These are phyloP conservation scores for Allolobophora icterica DNA, from an alignment of 2,888 invertebrate species.

Conservation along the genomic window DNA sequence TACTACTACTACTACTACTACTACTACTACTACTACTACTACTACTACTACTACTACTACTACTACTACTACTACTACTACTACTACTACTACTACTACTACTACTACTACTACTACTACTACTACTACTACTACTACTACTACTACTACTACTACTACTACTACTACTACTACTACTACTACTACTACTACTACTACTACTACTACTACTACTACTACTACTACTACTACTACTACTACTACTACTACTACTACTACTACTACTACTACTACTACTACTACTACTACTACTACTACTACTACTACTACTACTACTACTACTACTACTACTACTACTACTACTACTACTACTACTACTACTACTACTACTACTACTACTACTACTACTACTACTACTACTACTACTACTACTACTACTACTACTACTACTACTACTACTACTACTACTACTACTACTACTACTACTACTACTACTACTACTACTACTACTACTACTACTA, in stretches of 20 bases:
- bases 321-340: no score
- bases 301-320: no score
- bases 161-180: no score
- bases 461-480: conserved; percentile 41
- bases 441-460: conserved; percentile 41
- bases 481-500: conserved; percentile 40
- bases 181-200: conserved; percentile 41
- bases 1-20: no score
- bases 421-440: conserved; percentile 41
- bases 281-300: no score
- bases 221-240: conserved; percentile 42
- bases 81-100: conserved; percentile 40
- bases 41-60: no score
- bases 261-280: no score
- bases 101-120: conserved; percentile 37
- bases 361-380: conserved; percentile 41
- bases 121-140: conserved; percentile 38
- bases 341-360: conserved; percentile 40
- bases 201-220: conserved; percentile 40
- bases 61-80: conserved; percentile 39
- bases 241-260: conserved; percentile 42
- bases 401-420: conserved; percentile 39
- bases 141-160: conserved; percentile 37
- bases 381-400: conserved; percentile 40
- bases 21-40: no score